phyloP scores from a whole-genome alignment of 2,888 invertebrate species.

The Ichneumoninae sp. region DNA sequence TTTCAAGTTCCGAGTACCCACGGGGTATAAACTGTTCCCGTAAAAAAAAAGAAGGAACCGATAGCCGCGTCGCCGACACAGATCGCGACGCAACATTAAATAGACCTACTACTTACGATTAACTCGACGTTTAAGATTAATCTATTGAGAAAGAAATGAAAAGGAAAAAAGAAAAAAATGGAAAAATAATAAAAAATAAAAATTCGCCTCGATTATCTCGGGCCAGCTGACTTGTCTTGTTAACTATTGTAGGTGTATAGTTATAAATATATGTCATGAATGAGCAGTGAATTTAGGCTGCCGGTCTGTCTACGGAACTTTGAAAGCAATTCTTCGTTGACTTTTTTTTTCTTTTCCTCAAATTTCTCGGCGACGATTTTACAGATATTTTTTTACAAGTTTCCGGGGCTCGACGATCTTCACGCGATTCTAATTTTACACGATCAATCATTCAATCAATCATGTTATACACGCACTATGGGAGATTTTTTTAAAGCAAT shows the following conservation, averaged over 20 bases:
- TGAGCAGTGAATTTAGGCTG: constrained; percentile 78
- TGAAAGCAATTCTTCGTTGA: constrained; percentile 21
- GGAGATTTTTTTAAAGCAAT: constrained; percentile 34
- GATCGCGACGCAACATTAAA: constrained; percentile 60
- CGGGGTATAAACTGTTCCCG: constrained; percentile 12
- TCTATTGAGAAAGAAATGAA: constrained; percentile 69
- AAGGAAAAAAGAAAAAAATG: constrained; percentile 63
- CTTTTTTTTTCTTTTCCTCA: not conserved
- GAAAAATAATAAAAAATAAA: constrained; percentile 63
- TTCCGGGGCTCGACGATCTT: no score
- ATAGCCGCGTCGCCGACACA: constrained; percentile 33
- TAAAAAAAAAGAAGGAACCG: constrained; percentile 51
- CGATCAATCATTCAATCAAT: constrained; percentile 33
- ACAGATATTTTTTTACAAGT: no score
- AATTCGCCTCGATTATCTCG: constrained; percentile 73
- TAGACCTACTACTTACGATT: constrained; percentile 74
- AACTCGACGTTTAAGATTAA: constrained; percentile 79
- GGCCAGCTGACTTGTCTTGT: constrained; percentile 81
- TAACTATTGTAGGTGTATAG: constrained; percentile 83
- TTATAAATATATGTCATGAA: constrained; percentile 78
- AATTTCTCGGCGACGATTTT: not conserved
- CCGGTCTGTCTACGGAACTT: constrained; percentile 46
- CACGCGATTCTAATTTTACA: not conserved
- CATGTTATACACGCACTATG: constrained; percentile 5
- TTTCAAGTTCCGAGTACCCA: constrained; percentile 14